Evolutionary conservation across 2,797 vertebrate species (phyloP).

Genomic region (Coregonus sp.): DNA sequence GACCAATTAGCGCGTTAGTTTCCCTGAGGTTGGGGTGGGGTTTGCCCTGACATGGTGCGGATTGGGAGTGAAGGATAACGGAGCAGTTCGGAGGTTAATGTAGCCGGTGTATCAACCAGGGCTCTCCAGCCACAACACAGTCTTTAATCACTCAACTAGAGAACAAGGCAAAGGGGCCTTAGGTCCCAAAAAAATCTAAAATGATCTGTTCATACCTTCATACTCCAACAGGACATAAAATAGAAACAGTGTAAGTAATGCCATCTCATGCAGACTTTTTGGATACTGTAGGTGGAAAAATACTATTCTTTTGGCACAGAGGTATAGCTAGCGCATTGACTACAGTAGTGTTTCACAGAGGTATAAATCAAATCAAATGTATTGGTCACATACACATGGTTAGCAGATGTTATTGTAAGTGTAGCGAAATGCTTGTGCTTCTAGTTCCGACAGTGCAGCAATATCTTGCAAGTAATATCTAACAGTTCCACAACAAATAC

Average conservation of each 20-base stretch:
- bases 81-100: constrained; percentile 7
- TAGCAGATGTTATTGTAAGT: too few species aligned
- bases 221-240: not conserved
- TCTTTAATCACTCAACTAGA: constrained; percentile 37
- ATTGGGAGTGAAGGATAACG: not conserved
- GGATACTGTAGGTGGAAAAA: not conserved
- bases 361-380: too few species aligned
- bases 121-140: constrained; percentile 3
- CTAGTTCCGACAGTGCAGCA: too few species aligned
- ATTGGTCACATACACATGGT: too few species aligned
- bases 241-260: not conserved
- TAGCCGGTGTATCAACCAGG: constrained; percentile 21
- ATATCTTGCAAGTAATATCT: too few species aligned
- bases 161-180: constrained; percentile 21
- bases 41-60: not conserved
- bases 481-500: too few species aligned
- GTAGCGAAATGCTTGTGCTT: too few species aligned
- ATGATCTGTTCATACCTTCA: not conserved
- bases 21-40: not conserved
- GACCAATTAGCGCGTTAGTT: not conserved
- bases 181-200: constrained; percentile 9
- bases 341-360: not conserved
- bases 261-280: not conserved
- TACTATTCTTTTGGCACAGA: not conserved
- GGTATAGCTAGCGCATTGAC: not conserved